Base-by-base conservation (phyloP, 2,888 invertebrate genomes). In the Digitonthophagus gazella region DNA sequence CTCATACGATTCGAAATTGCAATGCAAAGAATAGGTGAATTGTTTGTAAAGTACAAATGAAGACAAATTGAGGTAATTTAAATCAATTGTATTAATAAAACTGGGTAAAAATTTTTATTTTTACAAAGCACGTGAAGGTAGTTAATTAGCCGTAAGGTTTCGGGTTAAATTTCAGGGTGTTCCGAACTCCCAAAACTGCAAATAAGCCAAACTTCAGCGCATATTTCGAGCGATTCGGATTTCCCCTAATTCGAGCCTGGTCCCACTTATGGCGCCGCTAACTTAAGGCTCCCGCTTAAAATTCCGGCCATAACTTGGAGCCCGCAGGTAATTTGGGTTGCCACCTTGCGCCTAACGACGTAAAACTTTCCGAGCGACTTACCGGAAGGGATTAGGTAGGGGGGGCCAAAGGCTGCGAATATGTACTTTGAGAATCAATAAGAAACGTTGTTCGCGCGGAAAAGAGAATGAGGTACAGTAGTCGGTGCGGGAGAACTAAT, bases 221-320 rank as follows among this genome's bases (percentile, higher is more conserved):
- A 44, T 44, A 44, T 44, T 44, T 44, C 28, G 28, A 44, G 28
- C 28, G 28, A 44, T 44, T 44, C 28, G 28, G 28, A 44, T 44
- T 44, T 44, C 28, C 28, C 28, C 28, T 44, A 44, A 44, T 44
- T 44, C 28, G 28, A 5, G 2, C 3, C 28, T 44, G 28, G 28
- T 44, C 28, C 28, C 28, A 44, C 28, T 44, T 44, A 44, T 44
- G 28, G 28, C 11, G 6, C 28, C 11, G 28, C 8, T 44, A 44
- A 44, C 28, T 44, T 61, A 61, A 61, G 61, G 20, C 20, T 61
- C 20, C 61, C 61, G 61, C 18, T 44, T 61, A 61, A 20, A 61
- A 61, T 18, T 61, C 18, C 19, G 19, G 61, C 61, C 61, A 61
- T 61, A 61, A 61, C 61, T 61, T 19, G 4, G 18, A 20, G 20